These are phyloP conservation scores for Aplocera efformata DNA, from an alignment of 2,888 invertebrate species.

Conservation along the genomic window DNA sequence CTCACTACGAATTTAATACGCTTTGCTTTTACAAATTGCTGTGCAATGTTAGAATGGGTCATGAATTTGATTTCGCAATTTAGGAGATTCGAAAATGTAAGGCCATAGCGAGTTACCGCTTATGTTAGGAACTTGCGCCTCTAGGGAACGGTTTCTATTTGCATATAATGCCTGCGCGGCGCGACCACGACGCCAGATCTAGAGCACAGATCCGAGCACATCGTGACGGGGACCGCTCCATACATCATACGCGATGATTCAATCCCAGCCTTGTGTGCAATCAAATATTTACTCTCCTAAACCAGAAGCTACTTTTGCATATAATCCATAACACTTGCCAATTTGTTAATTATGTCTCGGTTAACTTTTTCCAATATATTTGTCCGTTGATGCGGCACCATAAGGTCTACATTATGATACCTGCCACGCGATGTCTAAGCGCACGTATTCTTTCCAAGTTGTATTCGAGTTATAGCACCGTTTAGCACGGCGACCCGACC, in stretches of 20 bases:
- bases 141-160: conserved; percentile 55
- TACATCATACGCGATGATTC: conserved; percentile 55
- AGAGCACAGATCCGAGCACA: conserved; percentile 57
- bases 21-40: conserved; percentile 26
- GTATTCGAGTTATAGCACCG: conserved; percentile 59
- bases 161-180: conserved; percentile 67
- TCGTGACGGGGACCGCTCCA: conserved; percentile 51
- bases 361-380: no score
- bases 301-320: conserved; percentile 36
- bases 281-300: conserved; percentile 36
- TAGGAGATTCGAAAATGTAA: conserved; percentile 26
- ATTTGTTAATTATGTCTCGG: conserved; percentile 57
- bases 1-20: conserved; percentile 20
- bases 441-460: conserved; percentile 45
- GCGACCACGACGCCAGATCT: conserved; percentile 67
- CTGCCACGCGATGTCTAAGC: conserved; percentile 29
- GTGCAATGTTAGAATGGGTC: conserved; percentile 23
- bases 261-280: conserved; percentile 38
- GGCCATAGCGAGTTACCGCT: conserved; percentile 44
- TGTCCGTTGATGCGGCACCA: conserved; percentile 26
- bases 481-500: conserved; percentile 68
- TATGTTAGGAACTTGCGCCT: conserved; percentile 47
- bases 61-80: conserved; percentile 29
- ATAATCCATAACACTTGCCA: conserved; percentile 37
- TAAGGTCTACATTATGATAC: conserved; percentile 37